phyloP scores from a whole-genome alignment of 2,113 vertebrate genomes.

The Scophthalmus maximus region DNA sequence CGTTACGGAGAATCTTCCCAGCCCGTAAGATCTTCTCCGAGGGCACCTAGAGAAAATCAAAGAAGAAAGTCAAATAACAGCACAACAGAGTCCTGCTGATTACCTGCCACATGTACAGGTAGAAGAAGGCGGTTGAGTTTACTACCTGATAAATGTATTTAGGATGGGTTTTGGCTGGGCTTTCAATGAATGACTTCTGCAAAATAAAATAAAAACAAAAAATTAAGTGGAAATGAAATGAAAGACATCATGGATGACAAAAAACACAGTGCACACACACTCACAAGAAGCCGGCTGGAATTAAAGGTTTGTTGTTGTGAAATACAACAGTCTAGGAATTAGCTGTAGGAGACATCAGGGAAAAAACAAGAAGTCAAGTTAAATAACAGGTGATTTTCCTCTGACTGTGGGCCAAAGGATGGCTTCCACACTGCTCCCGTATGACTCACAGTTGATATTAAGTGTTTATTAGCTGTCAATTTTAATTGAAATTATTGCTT shows the following conservation, averaged over 20 bases:
- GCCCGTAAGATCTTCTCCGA: conserved; percentile 95
- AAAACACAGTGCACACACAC: too few species aligned
- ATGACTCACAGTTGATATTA: conserved; percentile 35
- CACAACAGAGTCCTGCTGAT: not conserved
- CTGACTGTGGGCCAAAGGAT: not conserved
- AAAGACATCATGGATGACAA: conserved; percentile 8
- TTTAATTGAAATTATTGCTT: conserved; percentile 19
- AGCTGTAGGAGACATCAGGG: conserved; percentile 1
- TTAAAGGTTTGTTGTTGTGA: not conserved
- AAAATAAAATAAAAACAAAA: conserved; percentile 86
- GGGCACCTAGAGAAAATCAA: conserved; percentile 83
- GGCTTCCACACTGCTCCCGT: conserved; percentile 1
- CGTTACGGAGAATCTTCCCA: conserved; percentile 90
- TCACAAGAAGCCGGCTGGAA: not conserved
- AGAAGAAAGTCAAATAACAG: conserved; percentile 15
- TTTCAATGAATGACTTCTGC: conserved; percentile 92
- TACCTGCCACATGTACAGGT: conserved; percentile 27
- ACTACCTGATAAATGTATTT: conserved; percentile 92
- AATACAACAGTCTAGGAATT: conserved; percentile 6
- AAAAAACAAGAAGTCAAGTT: conserved; percentile 18
- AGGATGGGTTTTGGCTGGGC: conserved; percentile 87
- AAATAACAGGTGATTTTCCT: conserved; percentile 10
- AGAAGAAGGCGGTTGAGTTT: conserved; percentile 62
- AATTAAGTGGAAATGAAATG: conserved; percentile 29
- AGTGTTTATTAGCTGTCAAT: conserved; percentile 17